Evolutionary conservation across 1,140 invertebrate species (phyloP), one percentile per base, ranked within the genome.

Genomic region (Drosophila sproati): DNA sequence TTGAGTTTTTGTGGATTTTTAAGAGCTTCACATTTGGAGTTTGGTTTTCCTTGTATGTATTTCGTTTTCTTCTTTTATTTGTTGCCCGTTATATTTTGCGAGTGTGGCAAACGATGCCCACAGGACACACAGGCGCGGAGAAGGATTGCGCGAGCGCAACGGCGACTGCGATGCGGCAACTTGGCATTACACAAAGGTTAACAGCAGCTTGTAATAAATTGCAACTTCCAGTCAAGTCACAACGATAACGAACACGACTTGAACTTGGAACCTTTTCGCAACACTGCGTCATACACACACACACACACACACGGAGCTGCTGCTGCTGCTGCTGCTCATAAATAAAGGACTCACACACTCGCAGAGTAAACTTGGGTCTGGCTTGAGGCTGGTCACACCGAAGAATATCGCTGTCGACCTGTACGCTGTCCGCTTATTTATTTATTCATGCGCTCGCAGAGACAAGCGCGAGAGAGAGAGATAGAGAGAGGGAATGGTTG

Each of bases 121-220:
- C 48, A 87, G 83, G 83, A 88, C 70, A 59, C 52, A 10, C 31
- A 12, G 3, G 29, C 31, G 57, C 3, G 35, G 48, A 59, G 63
- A 54, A 83, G 73, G 66, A 74, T 70, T 88, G 77, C 85, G 83
- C 85, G 85, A 88, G 80, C 80, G 85, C 83, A 41, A 20, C 31
- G 4, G 6, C 5, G 35, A 41, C 35, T 20, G 3, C n/a, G 12
- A 37, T 32, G 32, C 4, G 34, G 37, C 57, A 45, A 32, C 29
- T 31, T 31, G 48, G 32, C 59, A 59, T 71, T 63, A 64, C n/a
- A 66, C n/a, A 66, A 76, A 72, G 69, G 67, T 62, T 70, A 74
- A 74, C 51, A 70, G 47, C 61, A 50, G 41, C 29, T 55, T 56
- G 60, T 48, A 63, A 87, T 87, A 88, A 87, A 87, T 88, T 78